Evolutionary conservation across 1,140 invertebrate species (phyloP), one percentile per base, ranked within the genome.

Genomic region (Oryzaephilus surinamensis): DNA sequence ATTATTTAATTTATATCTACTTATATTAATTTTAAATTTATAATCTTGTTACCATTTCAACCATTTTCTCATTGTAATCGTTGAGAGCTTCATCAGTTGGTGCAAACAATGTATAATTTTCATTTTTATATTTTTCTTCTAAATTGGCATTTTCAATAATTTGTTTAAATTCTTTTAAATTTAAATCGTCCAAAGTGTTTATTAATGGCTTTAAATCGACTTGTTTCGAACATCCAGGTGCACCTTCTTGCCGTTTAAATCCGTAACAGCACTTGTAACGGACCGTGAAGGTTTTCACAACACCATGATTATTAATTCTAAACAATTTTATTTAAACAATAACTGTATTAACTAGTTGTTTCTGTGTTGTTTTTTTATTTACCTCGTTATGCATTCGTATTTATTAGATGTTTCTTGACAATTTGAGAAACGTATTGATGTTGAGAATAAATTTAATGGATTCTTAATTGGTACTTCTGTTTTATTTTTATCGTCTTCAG

Each of bases 201-300:
- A 64, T 45, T 23, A 72, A 45, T 12, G 61, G 60, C 46, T 71
- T 69, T 38, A 72, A 59, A 26, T 71, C 63, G 15, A 69, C 60
- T 60, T 73, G 62, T 54, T 71, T 64, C 44, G 56, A 46, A 54
- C 71, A 68, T 42, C 61, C 58, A 49, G 60, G 48, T 10, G 60
- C 57, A 16, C 61, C 63, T 5, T 57, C 51, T 32, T 62, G 53
- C 38, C 70, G 62, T 36, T 62, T 56, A 56, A 64, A 75, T 12
- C 74, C 74, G 42, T 73, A 66, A 47, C 75, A 77, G 46, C 75
- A 77, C 51, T 73, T 71, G 35, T 74, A 72, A 28, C 65, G 71
- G 34, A 73, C 55, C 8, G 63, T 65, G 41, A 71, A 52, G 12
- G 71, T 75, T 55, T 73, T 73, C 45, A 68, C 63, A 14, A 71